These are phyloP conservation scores for Orthosia incerta DNA, from an alignment of 2,888 invertebrate genomes.

Conservation along the genomic window DNA sequence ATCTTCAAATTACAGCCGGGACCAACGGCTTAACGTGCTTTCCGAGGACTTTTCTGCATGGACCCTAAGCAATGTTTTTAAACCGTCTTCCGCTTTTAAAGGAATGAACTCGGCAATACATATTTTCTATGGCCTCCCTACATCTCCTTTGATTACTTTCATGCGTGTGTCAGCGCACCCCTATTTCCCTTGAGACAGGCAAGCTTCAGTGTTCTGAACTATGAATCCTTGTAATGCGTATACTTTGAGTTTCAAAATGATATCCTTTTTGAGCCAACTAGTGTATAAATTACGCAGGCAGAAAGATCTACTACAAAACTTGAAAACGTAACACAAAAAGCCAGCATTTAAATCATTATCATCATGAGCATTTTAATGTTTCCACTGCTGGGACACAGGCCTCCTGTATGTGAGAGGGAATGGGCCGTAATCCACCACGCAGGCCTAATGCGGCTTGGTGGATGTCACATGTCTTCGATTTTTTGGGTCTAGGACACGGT, in stretches of 20 bases:
- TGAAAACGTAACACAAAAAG: background rate
- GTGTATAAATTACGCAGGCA: background rate
- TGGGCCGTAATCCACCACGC: too few relatives aligned
- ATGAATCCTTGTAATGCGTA: background rate
- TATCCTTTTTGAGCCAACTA: background rate
- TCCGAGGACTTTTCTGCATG: too few relatives aligned
- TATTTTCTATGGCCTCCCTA: background rate
- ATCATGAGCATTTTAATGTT: too few relatives aligned
- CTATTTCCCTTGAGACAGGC: constrained; percentile 31
- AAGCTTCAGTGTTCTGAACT: background rate
- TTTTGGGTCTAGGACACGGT: too few relatives aligned
- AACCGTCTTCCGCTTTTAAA: background rate
- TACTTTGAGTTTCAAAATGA: background rate
- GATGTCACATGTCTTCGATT: too few relatives aligned
- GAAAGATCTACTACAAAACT: background rate
- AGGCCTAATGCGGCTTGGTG: too few relatives aligned
- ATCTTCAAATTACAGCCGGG: too few relatives aligned
- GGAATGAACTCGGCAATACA: background rate
- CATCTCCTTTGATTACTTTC: constrained; percentile 18
- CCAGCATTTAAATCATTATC: too few relatives aligned
- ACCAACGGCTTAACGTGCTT: too few relatives aligned
- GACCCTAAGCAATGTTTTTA: background rate
- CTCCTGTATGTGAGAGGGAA: too few relatives aligned
- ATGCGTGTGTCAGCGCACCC: constrained; percentile 1
- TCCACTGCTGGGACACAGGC: too few relatives aligned